Evolutionary conservation across 2,797 vertebrate species (phyloP).

Genomic region (Okamejei kenojei): DNA sequence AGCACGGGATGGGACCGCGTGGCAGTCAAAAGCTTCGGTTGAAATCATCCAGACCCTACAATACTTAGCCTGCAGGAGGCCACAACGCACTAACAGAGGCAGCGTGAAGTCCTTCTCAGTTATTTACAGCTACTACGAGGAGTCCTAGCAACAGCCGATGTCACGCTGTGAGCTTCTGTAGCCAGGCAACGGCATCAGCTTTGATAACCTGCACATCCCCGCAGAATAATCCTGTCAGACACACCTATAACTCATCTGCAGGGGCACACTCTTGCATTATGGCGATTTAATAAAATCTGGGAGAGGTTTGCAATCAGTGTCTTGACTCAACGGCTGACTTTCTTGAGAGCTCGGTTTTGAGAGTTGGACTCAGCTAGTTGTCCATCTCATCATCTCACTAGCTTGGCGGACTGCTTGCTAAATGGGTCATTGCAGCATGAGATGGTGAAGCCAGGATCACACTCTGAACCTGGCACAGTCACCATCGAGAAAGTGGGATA

Average conservation of each 20-base stretch:
- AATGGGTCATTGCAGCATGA: not conserved
- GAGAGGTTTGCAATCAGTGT: not conserved
- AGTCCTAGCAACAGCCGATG: not conserved
- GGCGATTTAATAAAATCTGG: not conserved
- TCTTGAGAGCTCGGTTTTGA: not conserved
- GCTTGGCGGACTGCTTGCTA: not conserved
- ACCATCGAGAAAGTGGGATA: not conserved
- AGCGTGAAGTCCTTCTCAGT: not conserved
- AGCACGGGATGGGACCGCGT: no score
- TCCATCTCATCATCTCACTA: not conserved
- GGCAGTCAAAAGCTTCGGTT: slow-evolving; percentile 27
- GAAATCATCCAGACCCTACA: slow-evolving; percentile 25
- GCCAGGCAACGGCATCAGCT: slow-evolving; percentile 46
- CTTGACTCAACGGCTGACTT: no score
- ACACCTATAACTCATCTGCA: not conserved
- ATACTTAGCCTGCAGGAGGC: no score
- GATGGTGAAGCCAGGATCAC: not conserved
- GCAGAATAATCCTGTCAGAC: not conserved
- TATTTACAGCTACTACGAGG: not conserved
- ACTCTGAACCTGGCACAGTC: not conserved
- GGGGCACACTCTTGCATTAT: not conserved
- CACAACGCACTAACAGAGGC: not conserved
- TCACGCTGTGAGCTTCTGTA: slow-evolving; percentile 46
- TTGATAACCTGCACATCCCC: slow-evolving; percentile 24
- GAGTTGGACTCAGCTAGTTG: not conserved